Percentiles rank a stretch among this genome's conserved stretches.
phyloP scores from a whole-genome alignment of 2,888 invertebrate species.

The Cetonia aurata region DNA sequence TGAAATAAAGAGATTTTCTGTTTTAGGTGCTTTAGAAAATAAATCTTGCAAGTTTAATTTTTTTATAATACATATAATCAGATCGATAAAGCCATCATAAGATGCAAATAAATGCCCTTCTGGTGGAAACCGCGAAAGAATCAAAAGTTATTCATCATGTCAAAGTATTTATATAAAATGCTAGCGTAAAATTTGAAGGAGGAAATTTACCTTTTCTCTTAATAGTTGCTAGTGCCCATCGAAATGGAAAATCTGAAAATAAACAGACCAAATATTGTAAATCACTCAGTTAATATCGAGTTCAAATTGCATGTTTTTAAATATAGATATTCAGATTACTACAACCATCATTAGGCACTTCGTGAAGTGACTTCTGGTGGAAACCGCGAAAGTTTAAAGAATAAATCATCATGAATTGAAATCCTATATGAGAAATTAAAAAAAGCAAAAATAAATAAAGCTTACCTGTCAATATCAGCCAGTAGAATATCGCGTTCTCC shows the following conservation, averaged over 20 bases:
- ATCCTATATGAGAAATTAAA: not conserved
- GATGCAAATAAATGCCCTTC: conserved; percentile 65
- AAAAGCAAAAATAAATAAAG: not conserved
- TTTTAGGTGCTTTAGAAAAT: not conserved
- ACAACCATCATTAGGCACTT: conserved; percentile 32
- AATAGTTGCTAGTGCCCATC: too few species aligned
- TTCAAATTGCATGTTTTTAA: not conserved
- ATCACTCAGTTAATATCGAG: too few species aligned
- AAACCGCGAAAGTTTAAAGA: conserved; percentile 36
- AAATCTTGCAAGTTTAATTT: too few species aligned
- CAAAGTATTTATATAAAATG: too few species aligned
- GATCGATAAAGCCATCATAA: conserved; percentile 66
- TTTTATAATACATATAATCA: too few species aligned
- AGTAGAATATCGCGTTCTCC: too few species aligned
- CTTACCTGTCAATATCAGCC: not conserved
- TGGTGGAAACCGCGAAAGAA: conserved; percentile 79
- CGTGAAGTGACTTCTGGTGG: conserved; percentile 22
- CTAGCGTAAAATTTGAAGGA: too few species aligned
- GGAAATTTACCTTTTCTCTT: too few species aligned
- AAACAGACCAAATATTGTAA: too few species aligned
- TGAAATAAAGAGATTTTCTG: too few species aligned
- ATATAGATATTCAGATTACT: not conserved
- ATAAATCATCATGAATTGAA: conserved; percentile 20
- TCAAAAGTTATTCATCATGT: conserved; percentile 68
- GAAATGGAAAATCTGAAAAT: too few species aligned